Base-by-base conservation (phyloP, 2,888 invertebrate species). In the Eubasilissa splendida region DNA sequence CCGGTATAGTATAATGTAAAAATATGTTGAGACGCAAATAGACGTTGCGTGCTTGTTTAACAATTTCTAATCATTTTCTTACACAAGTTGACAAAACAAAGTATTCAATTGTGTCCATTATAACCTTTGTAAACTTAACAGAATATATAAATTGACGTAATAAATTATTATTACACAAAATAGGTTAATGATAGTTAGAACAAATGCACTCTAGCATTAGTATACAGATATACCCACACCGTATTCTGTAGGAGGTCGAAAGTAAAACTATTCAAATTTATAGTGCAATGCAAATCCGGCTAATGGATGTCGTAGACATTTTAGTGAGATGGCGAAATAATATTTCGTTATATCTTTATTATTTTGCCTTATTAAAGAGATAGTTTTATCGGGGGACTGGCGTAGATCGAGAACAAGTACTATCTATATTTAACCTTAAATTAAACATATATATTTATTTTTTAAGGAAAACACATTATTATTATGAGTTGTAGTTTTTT, bases 111-210 rank as follows among this genome's bases (percentile, higher is more conserved):
- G 68, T 52, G 33, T 52, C n/a, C 50, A 9, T 50, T 50, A 33
- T 42, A 68, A 33, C 68, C 50, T 68, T 68, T 68, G 68, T 10
- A 68, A 68, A 9, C 42, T 68, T n/a, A 50, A 68, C 68, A 68
- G 68, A 68, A 50, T 50, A 68, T 68, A 68, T 68, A 50, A 68
- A 68, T 68, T 50, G 68, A 68, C 12, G 68, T 50, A n/a, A 68
- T 68, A 63, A 63, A 33, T 63, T 50, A 68, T 68, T 33, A 68
- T 52, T 50, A 50, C 50, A 14, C 68, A 42, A 68, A 68, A 50
- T 68, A n/a, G 68, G 68, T 68, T 68, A 68, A 68, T 68, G 68
- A 42, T 68, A 9, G 52, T 50, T 33, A 68, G 52, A 68, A 50
- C 52, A 50, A 68, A 68, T 58, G 14, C 50, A 14, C 68, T 63